These are phyloP conservation scores for Condylura cristata DNA, from an alignment of 2,113 vertebrate genomes.

Conservation along the genomic window DNA sequence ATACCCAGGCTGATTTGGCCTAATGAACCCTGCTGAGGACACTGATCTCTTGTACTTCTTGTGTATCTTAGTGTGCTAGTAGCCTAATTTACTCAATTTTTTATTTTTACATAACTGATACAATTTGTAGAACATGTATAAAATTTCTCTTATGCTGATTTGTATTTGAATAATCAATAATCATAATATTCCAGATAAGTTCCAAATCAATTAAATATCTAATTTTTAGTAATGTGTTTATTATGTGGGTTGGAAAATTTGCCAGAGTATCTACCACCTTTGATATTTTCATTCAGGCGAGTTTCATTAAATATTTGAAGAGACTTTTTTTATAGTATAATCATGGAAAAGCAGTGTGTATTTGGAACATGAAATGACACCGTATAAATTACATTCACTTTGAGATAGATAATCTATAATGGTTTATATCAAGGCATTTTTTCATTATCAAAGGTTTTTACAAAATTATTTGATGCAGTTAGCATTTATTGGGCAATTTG, in stretches of 20 bases:
- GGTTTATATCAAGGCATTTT: background rate
- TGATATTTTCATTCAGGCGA: constrained; percentile 19
- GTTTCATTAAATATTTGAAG: constrained; percentile 25
- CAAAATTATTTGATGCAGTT: background rate
- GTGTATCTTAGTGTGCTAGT: background rate
- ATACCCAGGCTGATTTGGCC: background rate
- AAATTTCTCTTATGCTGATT: background rate
- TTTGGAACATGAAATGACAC: background rate
- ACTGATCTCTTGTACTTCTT: background rate
- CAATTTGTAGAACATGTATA: background rate
- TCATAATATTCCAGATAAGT: background rate
- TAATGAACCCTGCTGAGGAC: background rate
- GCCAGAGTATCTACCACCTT: background rate
- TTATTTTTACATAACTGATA: background rate
- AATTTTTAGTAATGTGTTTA: background rate
- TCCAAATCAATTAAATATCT: background rate
- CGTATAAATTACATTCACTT: constrained; percentile 1
- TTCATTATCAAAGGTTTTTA: constrained; percentile 4
- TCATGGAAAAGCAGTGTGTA: background rate
- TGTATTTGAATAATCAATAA: background rate
- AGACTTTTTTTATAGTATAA: background rate
- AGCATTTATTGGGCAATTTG: constrained; percentile 20
- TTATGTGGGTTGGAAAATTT: constrained; percentile 22
- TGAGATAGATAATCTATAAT: constrained; percentile 33
- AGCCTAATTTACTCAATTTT: background rate